Conservation (phyloP, 2,888 invertebrate genomes). For the Brachylomia viminalis region DNA sequence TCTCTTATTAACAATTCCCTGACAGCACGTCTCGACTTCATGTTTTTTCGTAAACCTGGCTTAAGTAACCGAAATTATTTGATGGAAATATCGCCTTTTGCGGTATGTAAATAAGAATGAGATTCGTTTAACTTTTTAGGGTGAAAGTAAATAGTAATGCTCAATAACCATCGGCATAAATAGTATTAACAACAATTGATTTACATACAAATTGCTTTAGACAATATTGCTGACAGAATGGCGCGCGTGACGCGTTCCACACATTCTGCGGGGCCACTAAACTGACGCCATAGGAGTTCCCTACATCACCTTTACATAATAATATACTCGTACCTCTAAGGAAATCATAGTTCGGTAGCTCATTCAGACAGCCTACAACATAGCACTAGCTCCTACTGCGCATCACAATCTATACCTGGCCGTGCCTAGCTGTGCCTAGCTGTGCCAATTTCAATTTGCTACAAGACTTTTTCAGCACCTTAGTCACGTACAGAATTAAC, state of each 20-base stretch:
- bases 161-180: slow-evolving; percentile 90
- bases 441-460: background rate
- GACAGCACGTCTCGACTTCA: slow-evolving; percentile 81
- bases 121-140: slow-evolving; percentile 71
- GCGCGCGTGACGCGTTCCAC: slow-evolving; percentile 87
- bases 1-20: slow-evolving; percentile 87
- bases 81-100: slow-evolving; percentile 67
- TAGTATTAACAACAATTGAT: slow-evolving; percentile 91
- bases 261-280: slow-evolving; percentile 75
- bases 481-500: background rate
- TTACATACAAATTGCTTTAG: slow-evolving; percentile 91
- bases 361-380: background rate
- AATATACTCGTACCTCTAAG: too few species aligned
- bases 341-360: too few species aligned
- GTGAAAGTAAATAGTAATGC: slow-evolving; percentile 87
- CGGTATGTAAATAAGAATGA: slow-evolving; percentile 64
- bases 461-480: background rate
- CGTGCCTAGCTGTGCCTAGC: too few species aligned
- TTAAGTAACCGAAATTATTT: slow-evolving; percentile 64
- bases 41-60: slow-evolving; percentile 80
- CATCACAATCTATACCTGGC: background rate
- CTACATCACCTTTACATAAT: background rate
- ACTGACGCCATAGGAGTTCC: slow-evolving; percentile 13
- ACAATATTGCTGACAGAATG: slow-evolving; percentile 90
- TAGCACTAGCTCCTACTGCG: background rate